Evolutionary conservation across 2,888 invertebrate genomes (phyloP).

Genomic region (Pyrgus malvae): DNA sequence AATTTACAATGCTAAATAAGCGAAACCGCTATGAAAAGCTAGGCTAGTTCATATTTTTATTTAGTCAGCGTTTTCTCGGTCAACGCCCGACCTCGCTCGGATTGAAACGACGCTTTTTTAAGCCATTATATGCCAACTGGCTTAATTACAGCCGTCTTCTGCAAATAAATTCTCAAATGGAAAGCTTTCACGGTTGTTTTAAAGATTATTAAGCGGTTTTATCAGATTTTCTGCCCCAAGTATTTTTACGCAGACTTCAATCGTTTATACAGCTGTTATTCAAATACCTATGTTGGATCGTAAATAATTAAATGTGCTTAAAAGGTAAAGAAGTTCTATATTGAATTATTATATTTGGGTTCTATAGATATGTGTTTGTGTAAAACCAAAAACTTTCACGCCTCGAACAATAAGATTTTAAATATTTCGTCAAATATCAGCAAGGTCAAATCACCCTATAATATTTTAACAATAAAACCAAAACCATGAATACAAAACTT

Average conservation of each 20-base stretch:
- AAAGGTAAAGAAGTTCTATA: too few species aligned
- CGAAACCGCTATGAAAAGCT: slow-evolving; percentile 4
- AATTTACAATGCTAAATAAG: slow-evolving; percentile 6
- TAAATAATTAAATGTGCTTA: too few species aligned
- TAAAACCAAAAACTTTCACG: too few species aligned
- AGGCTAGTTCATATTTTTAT: slow-evolving; percentile 10
- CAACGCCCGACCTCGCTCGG: slow-evolving; percentile 18
- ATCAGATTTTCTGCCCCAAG: neutral
- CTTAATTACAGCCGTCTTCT: slow-evolving; percentile 22
- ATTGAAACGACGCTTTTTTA: slow-evolving; percentile 20
- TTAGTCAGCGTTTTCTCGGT: slow-evolving; percentile 16
- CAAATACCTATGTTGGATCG: too few species aligned
- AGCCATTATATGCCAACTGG: slow-evolving; percentile 19
- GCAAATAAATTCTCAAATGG: slow-evolving; percentile 19
- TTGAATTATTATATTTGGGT: too few species aligned
- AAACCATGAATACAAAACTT: neutral
- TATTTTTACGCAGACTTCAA: too few species aligned
- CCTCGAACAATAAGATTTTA: neutral
- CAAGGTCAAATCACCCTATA: slow-evolving; percentile 12
- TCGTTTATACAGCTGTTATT: too few species aligned
- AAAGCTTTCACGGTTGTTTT: neutral
- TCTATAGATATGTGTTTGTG: too few species aligned
- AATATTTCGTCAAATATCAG: too few species aligned
- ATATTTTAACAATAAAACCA: slow-evolving; percentile 17
- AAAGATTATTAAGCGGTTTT: neutral